Base-by-base conservation (phyloP, 2,113 vertebrate genomes). In the Rhinoderma darwinii region DNA sequence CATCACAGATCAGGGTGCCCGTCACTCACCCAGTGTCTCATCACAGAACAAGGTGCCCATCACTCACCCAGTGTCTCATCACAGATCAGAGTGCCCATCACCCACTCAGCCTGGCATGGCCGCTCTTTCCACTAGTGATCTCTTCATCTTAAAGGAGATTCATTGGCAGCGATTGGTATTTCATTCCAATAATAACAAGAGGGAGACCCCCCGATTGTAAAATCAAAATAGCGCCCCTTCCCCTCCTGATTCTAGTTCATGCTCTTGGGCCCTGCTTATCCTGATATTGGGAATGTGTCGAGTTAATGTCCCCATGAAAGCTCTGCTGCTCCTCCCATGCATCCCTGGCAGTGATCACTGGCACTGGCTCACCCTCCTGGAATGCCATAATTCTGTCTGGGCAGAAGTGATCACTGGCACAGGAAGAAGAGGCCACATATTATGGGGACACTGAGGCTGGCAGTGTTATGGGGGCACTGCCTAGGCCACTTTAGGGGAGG, bases 11-110 rank as follows among this genome's bases (percentile, higher is more conserved):
- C n/a, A n/a, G n/a, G n/a, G n/a, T n/a, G n/a, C n/a, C n/a, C n/a
- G n/a, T n/a, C n/a, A n/a, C n/a, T n/a, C n/a, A n/a, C n/a, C n/a
- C n/a, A n/a, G n/a, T n/a, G n/a, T n/a, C n/a, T n/a, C n/a, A n/a
- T n/a, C n/a, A n/a, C n/a, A n/a, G n/a, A n/a, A n/a, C n/a, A n/a
- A n/a, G n/a, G n/a, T n/a, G n/a, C n/a, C 39, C 7, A 1, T n/a
- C 9, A 22, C 68, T 43, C 70, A 17, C 68, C 70, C n/a, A 27
- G n/a, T 85, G 83, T 66, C 39, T 85, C 73, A 85, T n/a, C 54
- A 18, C 18, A 50, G 39, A 85, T 66, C 39, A 25, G 37, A 54
- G 72, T 76, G 72, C 51, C 83, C n/a, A 39, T 84, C 83, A 61
- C 51, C 83, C 72, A 84, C 83, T 35, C 72, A 76, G n/a, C 32